Conservation (phyloP, 2,113 vertebrate species). For the Poeciliopsis occidentalis region DNA sequence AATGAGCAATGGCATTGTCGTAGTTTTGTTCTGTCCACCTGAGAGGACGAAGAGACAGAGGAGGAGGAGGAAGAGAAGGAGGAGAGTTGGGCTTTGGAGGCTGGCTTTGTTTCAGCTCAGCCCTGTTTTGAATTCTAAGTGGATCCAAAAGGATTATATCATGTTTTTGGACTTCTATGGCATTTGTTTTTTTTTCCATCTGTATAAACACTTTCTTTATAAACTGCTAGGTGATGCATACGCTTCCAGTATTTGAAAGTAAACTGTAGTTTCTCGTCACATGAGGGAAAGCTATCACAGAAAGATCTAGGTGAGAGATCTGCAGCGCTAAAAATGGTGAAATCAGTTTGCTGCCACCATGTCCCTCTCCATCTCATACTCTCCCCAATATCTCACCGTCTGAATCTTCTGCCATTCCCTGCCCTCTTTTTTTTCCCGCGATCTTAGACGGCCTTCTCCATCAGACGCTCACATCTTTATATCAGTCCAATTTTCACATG, state of each 20-base stretch:
- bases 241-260: not conserved
- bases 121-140: constrained; percentile 40
- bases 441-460: constrained; percentile 62
- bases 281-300: constrained; percentile 45
- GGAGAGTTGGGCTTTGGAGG: not conserved
- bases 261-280: constrained; percentile 17
- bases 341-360: constrained; percentile 49
- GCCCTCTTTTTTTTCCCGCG: constrained; percentile 55
- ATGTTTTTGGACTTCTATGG: constrained; percentile 19
- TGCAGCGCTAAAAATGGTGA: constrained; percentile 49
- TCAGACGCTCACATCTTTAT: constrained; percentile 76
- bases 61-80: not conserved
- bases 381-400: constrained; percentile 39
- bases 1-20: constrained; percentile 55
- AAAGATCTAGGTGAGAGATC: constrained; percentile 48
- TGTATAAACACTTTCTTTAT: not conserved
- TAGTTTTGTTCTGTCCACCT: constrained; percentile 37
- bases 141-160: constrained; percentile 10
- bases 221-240: constrained; percentile 19
- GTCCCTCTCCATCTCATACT: constrained; percentile 41
- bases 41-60: constrained; percentile 9
- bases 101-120: constrained; percentile 25
- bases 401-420: constrained; percentile 57
- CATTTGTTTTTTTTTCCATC: not conserved
- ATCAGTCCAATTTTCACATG: constrained; percentile 75